Evolutionary conservation across 1,140 invertebrate genomes (phyloP), one percentile per base, ranked within the genome.

Genomic region (Coptotermes formosanus): DNA sequence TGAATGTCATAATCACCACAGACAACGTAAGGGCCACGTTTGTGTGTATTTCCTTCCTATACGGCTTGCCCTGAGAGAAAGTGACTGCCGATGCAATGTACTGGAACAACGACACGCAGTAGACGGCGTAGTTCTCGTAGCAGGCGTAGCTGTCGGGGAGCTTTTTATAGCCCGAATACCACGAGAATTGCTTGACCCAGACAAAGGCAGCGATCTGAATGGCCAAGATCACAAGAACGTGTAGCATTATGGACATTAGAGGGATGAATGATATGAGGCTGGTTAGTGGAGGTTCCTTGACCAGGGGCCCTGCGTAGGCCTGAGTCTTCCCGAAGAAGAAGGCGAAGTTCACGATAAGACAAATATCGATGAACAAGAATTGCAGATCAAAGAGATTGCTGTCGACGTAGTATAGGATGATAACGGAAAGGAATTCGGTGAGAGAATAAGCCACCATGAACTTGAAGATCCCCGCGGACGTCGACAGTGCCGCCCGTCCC

Each of bases 401-500:
- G 90, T 92, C 94, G 89, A 96, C 95, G 82, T 93, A 93, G 90
- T 99, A 99, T 0, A 99, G 92, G 81, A 99, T 95, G 89, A 99
- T 95, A 43, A 98, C 96, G 25, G 97, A 97, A 86, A 97, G 93
- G 90, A 99, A 99, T 91, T 99, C 98, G 59, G 97, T 98, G 4
- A 99, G 92, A 82, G 96, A 97, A 91, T 99, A 99, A 82, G 96
- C 94, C 44, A 97, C 97, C 98, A 99, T 99, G 91, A 98, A 99
- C 90, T 99, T 99, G 92, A 99, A 98, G 85, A 98, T 96, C 23
- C 97, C 97, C 92, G 99, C 99, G 0, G 97, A 98, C 0, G 98
- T 99, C 55, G 98, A 97, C 59, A 99, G 92, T 0, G 98, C 97
- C 84, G 96, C 96, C 38, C 98, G 93, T n/a, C 98, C 97, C 91